Evolutionary conservation across 2,888 invertebrate genomes (phyloP).

Genomic region (Dolichomitus sp.): DNA sequence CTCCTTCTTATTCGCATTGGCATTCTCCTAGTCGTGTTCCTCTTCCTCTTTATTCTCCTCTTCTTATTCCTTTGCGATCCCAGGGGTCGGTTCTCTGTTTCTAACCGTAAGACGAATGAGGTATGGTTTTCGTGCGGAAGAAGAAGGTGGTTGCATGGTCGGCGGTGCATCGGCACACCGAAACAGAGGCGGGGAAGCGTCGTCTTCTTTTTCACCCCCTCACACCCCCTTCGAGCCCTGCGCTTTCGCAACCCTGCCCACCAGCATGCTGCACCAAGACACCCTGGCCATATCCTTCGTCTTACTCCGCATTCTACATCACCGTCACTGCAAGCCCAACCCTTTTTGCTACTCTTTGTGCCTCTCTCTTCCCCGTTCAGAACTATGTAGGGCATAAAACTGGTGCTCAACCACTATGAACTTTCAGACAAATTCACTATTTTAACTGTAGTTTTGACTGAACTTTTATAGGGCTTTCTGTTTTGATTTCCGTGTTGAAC

Average conservation of each 20-base stretch:
- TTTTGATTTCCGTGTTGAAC: not conserved
- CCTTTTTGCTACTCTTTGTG: constrained; percentile 14
- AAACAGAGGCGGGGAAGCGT: constrained; percentile 27
- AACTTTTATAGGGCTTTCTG: not conserved
- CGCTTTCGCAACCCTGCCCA: constrained; percentile 74
- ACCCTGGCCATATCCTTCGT: constrained; percentile 69
- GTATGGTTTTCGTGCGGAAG: constrained; percentile 51
- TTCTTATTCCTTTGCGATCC: constrained; percentile 25
- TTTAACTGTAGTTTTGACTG: not conserved
- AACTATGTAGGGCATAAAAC: constrained; percentile 82
- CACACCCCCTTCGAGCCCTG: constrained; percentile 50
- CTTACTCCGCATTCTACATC: constrained; percentile 71
- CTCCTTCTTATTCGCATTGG: constrained; percentile 58
- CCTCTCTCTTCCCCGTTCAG: constrained; percentile 29
- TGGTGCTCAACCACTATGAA: constrained; percentile 83
- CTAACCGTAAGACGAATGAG: constrained; percentile 66
- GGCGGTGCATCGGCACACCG: constrained; percentile 38
- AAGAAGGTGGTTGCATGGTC: constrained; percentile 44
- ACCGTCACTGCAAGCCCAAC: constrained; percentile 54
- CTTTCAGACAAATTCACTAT: constrained; percentile 53
- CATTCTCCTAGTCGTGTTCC: constrained; percentile 23
- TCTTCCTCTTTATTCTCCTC: constrained; percentile 50
- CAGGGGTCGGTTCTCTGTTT: constrained; percentile 66
- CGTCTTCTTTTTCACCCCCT: constrained; percentile 38
- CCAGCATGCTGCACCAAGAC: constrained; percentile 42